Evolutionary conservation across 2,113 vertebrate genomes (phyloP).

Genomic region (Gallinago jamesoni): DNA sequence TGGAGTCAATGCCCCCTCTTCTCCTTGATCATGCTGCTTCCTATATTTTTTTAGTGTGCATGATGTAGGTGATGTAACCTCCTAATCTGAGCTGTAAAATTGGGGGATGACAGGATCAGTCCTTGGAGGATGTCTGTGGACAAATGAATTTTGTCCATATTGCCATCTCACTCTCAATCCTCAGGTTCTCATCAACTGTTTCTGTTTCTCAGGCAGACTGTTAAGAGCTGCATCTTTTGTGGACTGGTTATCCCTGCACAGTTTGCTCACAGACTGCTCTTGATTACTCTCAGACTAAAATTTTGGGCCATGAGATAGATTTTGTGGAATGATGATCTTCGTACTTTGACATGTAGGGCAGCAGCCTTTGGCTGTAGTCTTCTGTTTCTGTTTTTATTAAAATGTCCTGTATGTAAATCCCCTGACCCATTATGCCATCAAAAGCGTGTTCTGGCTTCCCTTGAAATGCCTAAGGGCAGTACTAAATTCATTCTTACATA

Average conservation of each 20-base stretch:
- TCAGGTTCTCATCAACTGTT: not conserved
- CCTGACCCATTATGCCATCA: not conserved
- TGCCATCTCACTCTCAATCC: not conserved
- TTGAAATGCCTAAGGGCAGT: not conserved
- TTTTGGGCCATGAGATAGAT: not conserved
- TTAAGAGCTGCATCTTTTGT: not conserved
- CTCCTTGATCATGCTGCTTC: not conserved
- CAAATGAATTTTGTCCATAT: not conserved
- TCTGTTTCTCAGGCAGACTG: not conserved
- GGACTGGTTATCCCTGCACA: not conserved
- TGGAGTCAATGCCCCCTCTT: not conserved
- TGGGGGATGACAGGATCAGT: not conserved
- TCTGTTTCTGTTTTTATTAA: not conserved
- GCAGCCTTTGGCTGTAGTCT: not conserved
- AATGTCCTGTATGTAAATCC: not conserved
- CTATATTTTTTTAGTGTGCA: not conserved
- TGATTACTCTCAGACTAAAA: not conserved
- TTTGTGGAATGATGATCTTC: not conserved
- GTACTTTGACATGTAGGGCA: not conserved
- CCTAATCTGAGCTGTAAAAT: not conserved
- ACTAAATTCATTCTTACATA: not conserved
- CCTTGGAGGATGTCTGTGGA: not conserved
- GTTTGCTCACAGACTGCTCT: not conserved
- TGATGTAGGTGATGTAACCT: not conserved
- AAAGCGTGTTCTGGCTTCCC: not conserved